These are phyloP conservation scores for Burhinus bistriatus DNA, from an alignment of 2,113 vertebrate species.

Conservation along the genomic window DNA sequence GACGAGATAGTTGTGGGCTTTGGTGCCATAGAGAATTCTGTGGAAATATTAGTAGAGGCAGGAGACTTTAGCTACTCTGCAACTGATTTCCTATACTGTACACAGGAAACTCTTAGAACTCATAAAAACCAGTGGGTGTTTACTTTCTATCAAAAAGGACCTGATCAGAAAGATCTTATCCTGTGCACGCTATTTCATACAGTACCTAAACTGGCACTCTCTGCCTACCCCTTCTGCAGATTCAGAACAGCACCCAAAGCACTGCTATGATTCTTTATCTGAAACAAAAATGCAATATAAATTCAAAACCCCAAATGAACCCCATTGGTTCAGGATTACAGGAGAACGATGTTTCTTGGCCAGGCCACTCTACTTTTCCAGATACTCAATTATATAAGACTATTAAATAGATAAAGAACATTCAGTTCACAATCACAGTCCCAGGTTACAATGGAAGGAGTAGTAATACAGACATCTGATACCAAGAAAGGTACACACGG, in stretches of 20 bases:
- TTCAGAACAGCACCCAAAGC: neutral
- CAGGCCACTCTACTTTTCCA: neutral
- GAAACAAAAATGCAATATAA: neutral
- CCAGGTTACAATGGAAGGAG: constrained; percentile 30
- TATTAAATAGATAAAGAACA: constrained; percentile 39
- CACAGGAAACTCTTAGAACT: neutral
- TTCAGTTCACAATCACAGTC: constrained; percentile 39
- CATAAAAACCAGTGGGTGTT: neutral
- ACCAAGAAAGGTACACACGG: neutral
- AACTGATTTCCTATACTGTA: neutral
- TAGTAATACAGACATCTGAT: constrained; percentile 39
- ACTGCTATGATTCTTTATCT: neutral
- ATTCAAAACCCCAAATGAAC: neutral
- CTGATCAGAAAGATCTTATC: neutral
- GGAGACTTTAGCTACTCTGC: neutral
- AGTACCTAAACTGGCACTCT: neutral
- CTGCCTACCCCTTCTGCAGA: neutral
- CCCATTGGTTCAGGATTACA: neutral
- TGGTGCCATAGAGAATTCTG: neutral
- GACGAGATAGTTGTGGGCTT: neutral
- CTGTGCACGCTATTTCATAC: neutral
- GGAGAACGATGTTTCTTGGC: neutral
- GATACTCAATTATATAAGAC: constrained; percentile 15
- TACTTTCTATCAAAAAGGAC: neutral
- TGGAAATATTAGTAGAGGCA: neutral